Evolutionary conservation across 2,797 vertebrate genomes (phyloP).

Genomic region (Labroides dimidiatus): DNA sequence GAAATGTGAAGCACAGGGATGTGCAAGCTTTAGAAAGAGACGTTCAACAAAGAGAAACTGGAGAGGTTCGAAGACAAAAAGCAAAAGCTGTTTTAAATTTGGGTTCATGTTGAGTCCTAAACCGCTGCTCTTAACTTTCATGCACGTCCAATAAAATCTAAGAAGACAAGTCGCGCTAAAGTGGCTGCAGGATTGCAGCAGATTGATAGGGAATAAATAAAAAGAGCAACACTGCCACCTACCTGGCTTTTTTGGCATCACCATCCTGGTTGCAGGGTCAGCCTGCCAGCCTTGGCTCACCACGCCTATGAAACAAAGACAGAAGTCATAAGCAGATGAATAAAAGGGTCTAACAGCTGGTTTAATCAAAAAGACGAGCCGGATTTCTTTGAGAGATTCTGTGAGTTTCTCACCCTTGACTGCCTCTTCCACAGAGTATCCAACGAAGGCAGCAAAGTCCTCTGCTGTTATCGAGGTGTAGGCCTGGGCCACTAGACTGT

Average conservation of each 20-base stretch:
- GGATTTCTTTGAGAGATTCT: neutral
- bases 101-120: slow-evolving; percentile 7
- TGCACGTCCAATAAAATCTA: slow-evolving; percentile 7
- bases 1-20: neutral
- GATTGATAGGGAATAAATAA: neutral
- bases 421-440: slow-evolving; percentile 96
- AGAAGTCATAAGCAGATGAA: neutral
- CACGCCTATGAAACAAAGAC: slow-evolving; percentile 83
- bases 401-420: slow-evolving; percentile 88
- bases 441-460: slow-evolving; percentile 95
- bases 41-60: neutral
- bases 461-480: slow-evolving; percentile 96
- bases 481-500: slow-evolving; percentile 93
- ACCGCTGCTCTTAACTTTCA: slow-evolving; percentile 14
- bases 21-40: neutral
- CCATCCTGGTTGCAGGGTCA: slow-evolving; percentile 93
- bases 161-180: slow-evolving; percentile 5
- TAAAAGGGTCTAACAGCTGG: too few relatives aligned
- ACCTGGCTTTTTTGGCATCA: slow-evolving; percentile 98
- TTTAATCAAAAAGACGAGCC: too few relatives aligned
- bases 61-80: slow-evolving; percentile 3
- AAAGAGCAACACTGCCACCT: slow-evolving; percentile 82
- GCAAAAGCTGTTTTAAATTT: neutral
- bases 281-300: slow-evolving; percentile 97
- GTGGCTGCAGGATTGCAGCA: neutral